Evolutionary conservation across 2,888 invertebrate species (phyloP).

Genomic region (Parapristionchus giblindavisi): DNA sequence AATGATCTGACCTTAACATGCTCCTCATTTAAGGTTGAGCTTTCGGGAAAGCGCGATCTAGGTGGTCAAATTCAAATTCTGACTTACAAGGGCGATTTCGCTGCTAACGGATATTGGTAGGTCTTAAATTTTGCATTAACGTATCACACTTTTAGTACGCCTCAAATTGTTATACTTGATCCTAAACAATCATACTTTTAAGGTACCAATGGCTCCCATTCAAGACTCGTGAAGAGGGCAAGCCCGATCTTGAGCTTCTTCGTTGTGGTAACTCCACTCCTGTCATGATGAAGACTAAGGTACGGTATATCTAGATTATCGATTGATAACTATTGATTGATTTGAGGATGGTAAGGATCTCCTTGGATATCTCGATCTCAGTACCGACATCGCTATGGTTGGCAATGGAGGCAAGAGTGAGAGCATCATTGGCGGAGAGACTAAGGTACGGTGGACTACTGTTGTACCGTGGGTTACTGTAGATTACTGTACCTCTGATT

Average conservation of each 20-base stretch:
- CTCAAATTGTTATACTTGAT: background rate
- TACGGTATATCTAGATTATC: background rate
- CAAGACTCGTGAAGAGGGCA: constrained; percentile 43
- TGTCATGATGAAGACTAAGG: constrained; percentile 49
- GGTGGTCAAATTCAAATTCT: constrained; percentile 60
- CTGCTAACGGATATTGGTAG: constrained; percentile 48
- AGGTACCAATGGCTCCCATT: constrained; percentile 60
- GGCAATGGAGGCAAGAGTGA: constrained; percentile 51
- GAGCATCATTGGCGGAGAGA: constrained; percentile 49
- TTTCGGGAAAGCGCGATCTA: constrained; percentile 54
- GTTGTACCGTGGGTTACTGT: background rate
- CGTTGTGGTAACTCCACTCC: constrained; percentile 59
- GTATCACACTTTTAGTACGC: background rate
- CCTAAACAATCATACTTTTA: constrained; percentile 16
- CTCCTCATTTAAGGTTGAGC: constrained; percentile 42
- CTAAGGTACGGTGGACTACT: constrained; percentile 40
- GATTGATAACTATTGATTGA: background rate
- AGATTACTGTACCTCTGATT: background rate
- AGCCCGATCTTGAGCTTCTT: constrained; percentile 39
- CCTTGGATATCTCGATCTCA: constrained; percentile 54
- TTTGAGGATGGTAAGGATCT: constrained; percentile 48
- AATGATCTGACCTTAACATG: background rate
- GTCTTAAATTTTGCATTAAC: background rate
- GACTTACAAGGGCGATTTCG: constrained; percentile 56
- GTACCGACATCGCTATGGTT: constrained; percentile 52